Base-by-base conservation (phyloP, 2,113 vertebrate genomes). In the Hippocampus mohnikei region DNA sequence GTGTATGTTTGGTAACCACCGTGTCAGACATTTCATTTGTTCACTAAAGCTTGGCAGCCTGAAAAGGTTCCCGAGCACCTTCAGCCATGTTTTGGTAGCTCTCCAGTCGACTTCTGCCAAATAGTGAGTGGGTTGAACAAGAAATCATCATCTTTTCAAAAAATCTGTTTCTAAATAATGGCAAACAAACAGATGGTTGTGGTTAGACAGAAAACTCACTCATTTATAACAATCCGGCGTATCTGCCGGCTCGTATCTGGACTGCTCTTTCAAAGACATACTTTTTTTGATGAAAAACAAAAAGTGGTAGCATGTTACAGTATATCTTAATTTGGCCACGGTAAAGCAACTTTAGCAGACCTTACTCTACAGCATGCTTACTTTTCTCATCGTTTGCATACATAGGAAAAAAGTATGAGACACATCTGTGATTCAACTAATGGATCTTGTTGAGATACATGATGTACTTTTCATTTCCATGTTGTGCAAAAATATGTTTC, bases 131-230 rank as follows among this genome's bases (percentile, higher is more conserved):
- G 6, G 41, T 65, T 65, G 41, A 65, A 18, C 12, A 46, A 65
- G 63, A 65, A 65, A 46, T 40, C 55, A 46, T 40, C 55, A 52
- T 18, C 59, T 61, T 80, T 69, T 70, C 29, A 62, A 53, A 66
- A 74, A 77, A 55, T 27, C 66, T 73, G 48, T 78, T 62, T 79
- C 74, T 71, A 71, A 85, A 87, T 81, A 79, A 81, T 88, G 79
- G 79, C 75, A 78, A 85, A 85, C 76, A 82, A 86, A 72, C 77
- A 67, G 77, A 70, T 78, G 75, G 69, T 89, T 86, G 81, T 71
- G 81, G 76, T 80, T 82, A 70, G 70, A 81, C 37, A 23, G 23
- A 46, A 69, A 85, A 82, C 69, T 74, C 37, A 71, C 5, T 7
- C 73, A 78, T 84, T 82, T 79, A 79, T 78, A 78, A 81, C 77